Evolutionary conservation across 2,113 vertebrate genomes (phyloP).

Genomic region (Callaeas wilsoni): DNA sequence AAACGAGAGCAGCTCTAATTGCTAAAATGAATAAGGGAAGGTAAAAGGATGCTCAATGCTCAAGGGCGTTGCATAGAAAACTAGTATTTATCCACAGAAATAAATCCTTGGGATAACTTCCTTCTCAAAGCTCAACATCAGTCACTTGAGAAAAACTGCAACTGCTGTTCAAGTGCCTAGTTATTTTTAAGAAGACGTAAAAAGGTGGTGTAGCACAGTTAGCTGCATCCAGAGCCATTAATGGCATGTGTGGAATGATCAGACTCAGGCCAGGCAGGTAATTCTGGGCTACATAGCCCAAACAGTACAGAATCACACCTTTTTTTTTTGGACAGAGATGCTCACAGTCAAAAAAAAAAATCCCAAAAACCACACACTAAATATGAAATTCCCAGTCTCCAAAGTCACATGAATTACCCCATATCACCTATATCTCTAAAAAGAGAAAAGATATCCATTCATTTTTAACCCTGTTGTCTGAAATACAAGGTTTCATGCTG

Average conservation of each 20-base stretch:
- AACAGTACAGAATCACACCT: neutral
- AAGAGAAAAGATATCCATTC: neutral
- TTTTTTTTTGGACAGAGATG: neutral
- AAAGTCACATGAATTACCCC: neutral
- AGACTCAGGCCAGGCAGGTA: neutral
- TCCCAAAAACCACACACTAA: neutral
- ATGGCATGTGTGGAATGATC: neutral
- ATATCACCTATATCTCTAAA: rapidly evolving
- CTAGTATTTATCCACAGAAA: neutral
- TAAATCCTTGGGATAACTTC: neutral
- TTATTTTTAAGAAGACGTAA: neutral
- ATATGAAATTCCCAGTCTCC: neutral
- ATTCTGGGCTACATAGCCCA: neutral
- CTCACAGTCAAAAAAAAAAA: neutral
- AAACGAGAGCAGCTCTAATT: neutral
- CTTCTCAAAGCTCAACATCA: neutral
- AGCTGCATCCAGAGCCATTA: neutral
- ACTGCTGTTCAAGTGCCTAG: neutral
- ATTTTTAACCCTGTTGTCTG: neutral
- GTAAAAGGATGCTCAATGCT: neutral
- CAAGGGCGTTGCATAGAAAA: neutral
- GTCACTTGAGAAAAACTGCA: neutral
- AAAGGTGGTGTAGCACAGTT: neutral
- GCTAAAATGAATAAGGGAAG: neutral
- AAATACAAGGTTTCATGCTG: neutral